Evolutionary conservation across 1,140 invertebrate species (phyloP).

Genomic region (Argopecten irradians): DNA sequence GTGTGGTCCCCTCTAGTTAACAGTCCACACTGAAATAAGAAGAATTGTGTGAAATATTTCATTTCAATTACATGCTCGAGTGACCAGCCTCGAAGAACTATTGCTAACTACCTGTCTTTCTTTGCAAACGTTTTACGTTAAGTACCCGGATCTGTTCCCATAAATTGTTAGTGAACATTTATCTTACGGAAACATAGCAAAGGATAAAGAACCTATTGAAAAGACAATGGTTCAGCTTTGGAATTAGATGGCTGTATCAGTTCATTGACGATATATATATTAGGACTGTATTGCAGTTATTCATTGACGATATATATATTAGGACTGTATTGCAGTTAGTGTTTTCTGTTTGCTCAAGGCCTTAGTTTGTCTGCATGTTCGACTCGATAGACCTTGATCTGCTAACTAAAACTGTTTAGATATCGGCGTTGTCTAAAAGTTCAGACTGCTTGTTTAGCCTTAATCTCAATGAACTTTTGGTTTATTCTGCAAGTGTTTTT

Average conservation of each 20-base stretch:
- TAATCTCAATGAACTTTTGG: no score
- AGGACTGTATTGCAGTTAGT: no score
- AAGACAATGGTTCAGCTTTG: neutral
- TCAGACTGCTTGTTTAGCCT: neutral
- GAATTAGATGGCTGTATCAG: neutral
- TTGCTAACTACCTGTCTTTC: slow-evolving; percentile 7
- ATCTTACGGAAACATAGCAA: neutral
- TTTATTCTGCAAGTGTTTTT: no score
- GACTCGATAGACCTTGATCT: no score
- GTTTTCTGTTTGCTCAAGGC: no score
- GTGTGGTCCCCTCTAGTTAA: neutral
- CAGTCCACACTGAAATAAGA: slow-evolving; percentile 14
- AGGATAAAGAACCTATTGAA: neutral
- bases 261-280: neutral
- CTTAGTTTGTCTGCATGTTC: no score
- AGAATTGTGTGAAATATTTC: slow-evolving; percentile 18
- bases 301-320: neutral
- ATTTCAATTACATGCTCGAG: neutral
- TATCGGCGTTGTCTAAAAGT: no score
- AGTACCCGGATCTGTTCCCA: neutral
- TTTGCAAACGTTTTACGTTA: neutral
- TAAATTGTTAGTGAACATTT: neutral
- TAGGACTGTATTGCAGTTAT: no score
- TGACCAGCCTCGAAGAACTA: neutral
- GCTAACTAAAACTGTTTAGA: no score